Evolutionary conservation across 2,888 invertebrate genomes (phyloP).

Genomic region (Liposcelis brunnea): DNA sequence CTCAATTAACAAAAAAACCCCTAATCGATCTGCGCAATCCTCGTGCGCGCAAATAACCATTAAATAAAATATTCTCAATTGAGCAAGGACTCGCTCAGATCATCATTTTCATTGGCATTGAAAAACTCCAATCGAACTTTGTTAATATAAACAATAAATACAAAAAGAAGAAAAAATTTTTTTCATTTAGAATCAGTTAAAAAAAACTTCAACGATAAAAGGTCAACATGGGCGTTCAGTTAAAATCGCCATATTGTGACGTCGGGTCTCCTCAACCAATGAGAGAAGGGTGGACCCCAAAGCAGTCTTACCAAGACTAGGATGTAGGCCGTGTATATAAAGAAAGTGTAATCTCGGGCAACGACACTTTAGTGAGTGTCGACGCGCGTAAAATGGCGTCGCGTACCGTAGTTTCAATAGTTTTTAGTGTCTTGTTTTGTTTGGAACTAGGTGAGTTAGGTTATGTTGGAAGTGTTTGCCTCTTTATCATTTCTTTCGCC

Average conservation of each 20-base stretch:
- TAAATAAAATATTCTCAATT: neutral
- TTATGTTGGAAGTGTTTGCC: neutral
- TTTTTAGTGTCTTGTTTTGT: slow-evolving; percentile 12
- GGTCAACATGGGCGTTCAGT: slow-evolving; percentile 11
- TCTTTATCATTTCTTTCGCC: too few species aligned
- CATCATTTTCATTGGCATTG: neutral
- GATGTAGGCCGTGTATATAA: slow-evolving; percentile 15
- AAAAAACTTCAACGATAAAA: neutral
- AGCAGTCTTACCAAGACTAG: slow-evolving; percentile 7
- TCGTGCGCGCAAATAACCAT: too few species aligned
- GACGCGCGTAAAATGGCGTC: slow-evolving; percentile 14
- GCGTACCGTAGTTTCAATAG: slow-evolving; percentile 12
- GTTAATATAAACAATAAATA: neutral
- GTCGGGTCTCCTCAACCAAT: slow-evolving; percentile 13
- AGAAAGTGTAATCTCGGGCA: slow-evolving; percentile 11
- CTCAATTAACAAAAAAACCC: too few species aligned
- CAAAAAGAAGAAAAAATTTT: neutral
- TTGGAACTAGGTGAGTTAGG: slow-evolving; percentile 14
- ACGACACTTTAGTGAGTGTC: slow-evolving; percentile 13
- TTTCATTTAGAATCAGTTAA: neutral
- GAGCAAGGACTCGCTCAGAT: neutral
- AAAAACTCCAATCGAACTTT: too few species aligned
- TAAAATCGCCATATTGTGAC: slow-evolving; percentile 12
- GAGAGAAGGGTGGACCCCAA: slow-evolving; percentile 14
- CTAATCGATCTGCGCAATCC: too few species aligned